Percentiles rank a stretch among this genome's conserved stretches.
Conservation (phyloP, 2,888 invertebrate genomes). For the Dynastes grantii region DNA sequence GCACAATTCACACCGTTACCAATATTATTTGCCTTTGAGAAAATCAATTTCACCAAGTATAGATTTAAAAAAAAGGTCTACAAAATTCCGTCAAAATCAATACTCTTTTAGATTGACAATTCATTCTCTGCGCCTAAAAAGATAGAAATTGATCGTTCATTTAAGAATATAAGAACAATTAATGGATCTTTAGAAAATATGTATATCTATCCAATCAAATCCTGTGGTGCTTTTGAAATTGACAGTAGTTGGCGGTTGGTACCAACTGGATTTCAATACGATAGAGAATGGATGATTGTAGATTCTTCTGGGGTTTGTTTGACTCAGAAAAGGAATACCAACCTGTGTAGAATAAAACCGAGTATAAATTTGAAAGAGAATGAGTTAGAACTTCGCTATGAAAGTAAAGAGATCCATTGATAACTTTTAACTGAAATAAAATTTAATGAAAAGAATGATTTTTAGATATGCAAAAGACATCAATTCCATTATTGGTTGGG, state of each 20-base stretch:
- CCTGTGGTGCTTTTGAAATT: conserved; percentile 87
- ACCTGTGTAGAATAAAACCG: conserved; percentile 86
- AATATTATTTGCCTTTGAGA: no score
- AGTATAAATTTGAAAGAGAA: conserved; percentile 76
- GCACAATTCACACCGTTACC: no score
- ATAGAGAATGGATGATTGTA: conserved; percentile 95
- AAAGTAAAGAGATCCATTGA: conserved; percentile 70
- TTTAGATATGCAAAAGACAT: conserved; percentile 5
- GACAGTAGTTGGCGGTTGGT: conserved; percentile 81
- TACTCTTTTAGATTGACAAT: neutral
- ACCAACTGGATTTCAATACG: conserved; percentile 86
- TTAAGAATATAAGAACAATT: neutral
- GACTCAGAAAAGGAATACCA: conserved; percentile 89
- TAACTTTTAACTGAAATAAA: neutral
- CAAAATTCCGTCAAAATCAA: neutral
- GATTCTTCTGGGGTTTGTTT: conserved; percentile 77
- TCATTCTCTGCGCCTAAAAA: neutral
- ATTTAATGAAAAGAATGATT: neutral
- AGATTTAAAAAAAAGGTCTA: neutral
- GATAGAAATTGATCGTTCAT: neutral
- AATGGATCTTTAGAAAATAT: conserved; percentile 62
- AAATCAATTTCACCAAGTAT: no score
- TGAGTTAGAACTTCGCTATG: conserved; percentile 75
- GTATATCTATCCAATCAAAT: conserved; percentile 91
- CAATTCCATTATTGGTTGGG: conserved; percentile 13